Evolutionary conservation across 2,888 invertebrate genomes (phyloP), one percentile per base, ranked within the genome.

Genomic region (Drosophila helvetica): DNA sequence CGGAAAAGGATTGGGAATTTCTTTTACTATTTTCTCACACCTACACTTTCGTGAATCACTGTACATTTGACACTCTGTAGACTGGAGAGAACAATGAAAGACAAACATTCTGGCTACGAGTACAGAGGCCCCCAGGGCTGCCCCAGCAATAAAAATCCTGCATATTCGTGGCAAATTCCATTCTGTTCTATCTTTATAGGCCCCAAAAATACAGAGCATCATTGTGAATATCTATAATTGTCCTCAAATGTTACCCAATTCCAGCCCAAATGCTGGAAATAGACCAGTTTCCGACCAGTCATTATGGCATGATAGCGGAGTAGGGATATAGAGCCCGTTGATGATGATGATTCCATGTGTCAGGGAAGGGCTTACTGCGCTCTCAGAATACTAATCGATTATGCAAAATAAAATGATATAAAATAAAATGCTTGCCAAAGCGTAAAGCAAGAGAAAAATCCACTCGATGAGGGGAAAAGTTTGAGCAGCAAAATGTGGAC

Each of bases 161-260:
- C 55, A 48, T 33, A 43, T 55, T 15, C 38, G 38, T 38, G 47
- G 38, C 18, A 18, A 22, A 19, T 57, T 25, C n/a, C 47, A 43
- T 50, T 38, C 27, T 47, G 59, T 46, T 51, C 52, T 46, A 64
- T 66, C 65, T 67, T 55, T 69, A 63, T 52, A 42, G 51, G 18
- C 48, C 42, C 47, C 66, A 71, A 80, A 76, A 60, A 46, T 82
- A 79, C 84, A 68, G 57, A 68, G 58, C 84, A 74, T 86, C 78
- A 64, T 70, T 70, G 75, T 72, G 77, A 70, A 83, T 85, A 78
- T 75, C 86, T 80, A 78, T 83, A 82, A 83, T 83, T 83, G 88
- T 82, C 66, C 84, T 81, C 81, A 72, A 72, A 81, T 70, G 68
- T 68, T 77, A 51, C 61, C 77, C 60, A 57, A 52, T 33, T 42